A percentile compares a stretch with the other conserved stretches of the same genome.
phyloP scores from a whole-genome alignment of 2,797 vertebrate species.

The Diceros bicornis region DNA sequence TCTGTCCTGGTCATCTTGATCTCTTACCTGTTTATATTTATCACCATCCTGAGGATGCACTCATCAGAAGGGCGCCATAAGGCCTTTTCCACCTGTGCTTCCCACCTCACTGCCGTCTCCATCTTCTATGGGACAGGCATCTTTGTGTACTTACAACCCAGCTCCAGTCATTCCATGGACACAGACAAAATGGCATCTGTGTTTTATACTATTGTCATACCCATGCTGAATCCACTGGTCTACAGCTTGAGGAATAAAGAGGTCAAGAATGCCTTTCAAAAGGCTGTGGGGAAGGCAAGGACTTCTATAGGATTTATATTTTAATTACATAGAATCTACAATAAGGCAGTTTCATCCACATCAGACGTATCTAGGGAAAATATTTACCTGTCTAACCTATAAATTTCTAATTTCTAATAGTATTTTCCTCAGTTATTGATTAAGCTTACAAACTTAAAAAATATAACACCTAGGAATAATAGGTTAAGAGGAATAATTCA shows the following conservation, averaged over 20 bases:
- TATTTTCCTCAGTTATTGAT: neutral
- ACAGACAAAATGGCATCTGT: conserved; percentile 85
- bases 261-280: conserved; percentile 84
- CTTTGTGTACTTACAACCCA: conserved; percentile 87
- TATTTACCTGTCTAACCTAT: neutral
- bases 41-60: conserved; percentile 78
- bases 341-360: neutral
- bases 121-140: conserved; percentile 87
- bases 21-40: conserved; percentile 85
- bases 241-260: conserved; percentile 87
- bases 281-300: conserved; percentile 36
- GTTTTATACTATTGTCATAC: conserved; percentile 84
- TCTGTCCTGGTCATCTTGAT: conserved; percentile 63
- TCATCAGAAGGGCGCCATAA: conserved; percentile 82
- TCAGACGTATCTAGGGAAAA: neutral
- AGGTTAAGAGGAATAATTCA: neutral
- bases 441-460: neutral
- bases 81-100: conserved; percentile 87
- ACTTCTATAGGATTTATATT: neutral
- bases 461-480: neutral
- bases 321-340: neutral
- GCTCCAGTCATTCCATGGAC: conserved; percentile 76
- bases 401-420: neutral
- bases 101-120: conserved; percentile 84
- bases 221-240: conserved; percentile 88